Evolutionary conservation across 2,113 vertebrate genomes (phyloP).

Genomic region (Dasypus novemcinctus): DNA sequence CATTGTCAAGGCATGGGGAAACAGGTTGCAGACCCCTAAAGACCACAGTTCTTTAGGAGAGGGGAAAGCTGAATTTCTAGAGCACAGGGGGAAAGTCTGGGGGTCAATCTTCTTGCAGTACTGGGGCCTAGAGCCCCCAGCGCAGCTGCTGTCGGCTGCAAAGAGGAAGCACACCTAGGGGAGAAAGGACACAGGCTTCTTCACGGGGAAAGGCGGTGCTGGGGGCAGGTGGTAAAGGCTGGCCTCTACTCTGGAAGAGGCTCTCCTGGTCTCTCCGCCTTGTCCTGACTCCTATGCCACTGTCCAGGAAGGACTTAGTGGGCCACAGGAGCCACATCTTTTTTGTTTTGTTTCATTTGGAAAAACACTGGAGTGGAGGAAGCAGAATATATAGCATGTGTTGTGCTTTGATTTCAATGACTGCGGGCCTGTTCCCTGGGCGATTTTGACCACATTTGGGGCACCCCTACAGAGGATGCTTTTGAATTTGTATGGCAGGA

Average conservation of each 20-base stretch:
- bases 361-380: not conserved
- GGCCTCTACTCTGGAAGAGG: not conserved
- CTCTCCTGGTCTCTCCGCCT: not conserved
- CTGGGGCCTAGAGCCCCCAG: not conserved
- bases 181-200: not conserved
- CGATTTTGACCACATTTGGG: not conserved
- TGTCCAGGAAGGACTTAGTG: not conserved
- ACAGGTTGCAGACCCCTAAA: not conserved
- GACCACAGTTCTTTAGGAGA: not conserved
- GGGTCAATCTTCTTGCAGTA: not conserved
- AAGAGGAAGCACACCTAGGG: not conserved
- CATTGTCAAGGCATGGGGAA: not conserved
- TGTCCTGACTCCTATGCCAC: not conserved
- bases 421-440: not conserved
- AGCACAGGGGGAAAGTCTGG: not conserved
- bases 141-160: not conserved
- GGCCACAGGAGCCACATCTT: not conserved
- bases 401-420: not conserved
- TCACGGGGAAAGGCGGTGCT: fast-evolving
- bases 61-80: not conserved
- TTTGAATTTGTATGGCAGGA: not conserved
- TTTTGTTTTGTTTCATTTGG: not conserved
- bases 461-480: not conserved
- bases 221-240: not conserved
- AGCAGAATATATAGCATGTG: not conserved